Conservation (phyloP, 1,140 invertebrate species). For the Neotoxoptera formosana region DNA sequence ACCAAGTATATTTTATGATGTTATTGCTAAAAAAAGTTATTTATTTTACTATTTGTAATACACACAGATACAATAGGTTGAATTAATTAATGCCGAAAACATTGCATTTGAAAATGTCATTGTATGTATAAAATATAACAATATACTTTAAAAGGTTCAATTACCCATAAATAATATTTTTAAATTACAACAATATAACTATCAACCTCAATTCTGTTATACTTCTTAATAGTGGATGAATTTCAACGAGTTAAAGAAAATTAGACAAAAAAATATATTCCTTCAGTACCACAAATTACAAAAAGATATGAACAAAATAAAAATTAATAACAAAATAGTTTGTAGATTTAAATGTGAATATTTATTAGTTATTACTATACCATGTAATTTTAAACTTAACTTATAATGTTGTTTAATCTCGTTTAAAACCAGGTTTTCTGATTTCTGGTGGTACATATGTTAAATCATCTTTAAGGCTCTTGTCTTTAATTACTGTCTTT, state of each 20-base stretch:
- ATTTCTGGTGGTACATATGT: constrained; percentile 61
- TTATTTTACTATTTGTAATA: too few relatives aligned
- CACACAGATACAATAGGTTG: too few relatives aligned
- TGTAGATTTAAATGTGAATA: not conserved
- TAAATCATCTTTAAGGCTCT: constrained; percentile 58
- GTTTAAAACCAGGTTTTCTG: constrained; percentile 51
- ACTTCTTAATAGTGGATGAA: not conserved
- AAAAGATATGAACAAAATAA: not conserved
- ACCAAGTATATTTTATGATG: too few relatives aligned
- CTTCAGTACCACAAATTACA: not conserved
- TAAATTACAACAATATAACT: too few relatives aligned
- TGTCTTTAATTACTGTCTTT: constrained; percentile 42
- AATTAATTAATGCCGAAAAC: too few relatives aligned
- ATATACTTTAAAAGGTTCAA: too few relatives aligned
- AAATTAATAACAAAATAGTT: not conserved
- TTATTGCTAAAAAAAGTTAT: too few relatives aligned
- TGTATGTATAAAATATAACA: too few relatives aligned
- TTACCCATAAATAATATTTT: too few relatives aligned
- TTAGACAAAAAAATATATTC: not conserved
- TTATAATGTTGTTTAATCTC: constrained; percentile 6
- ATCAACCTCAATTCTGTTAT: not conserved
- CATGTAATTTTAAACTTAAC: not conserved
- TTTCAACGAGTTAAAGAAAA: not conserved
- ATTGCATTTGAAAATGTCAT: too few relatives aligned
- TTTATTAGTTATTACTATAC: not conserved